Evolutionary conservation across 2,888 invertebrate species (phyloP), one percentile per base, ranked within the genome.

Genomic region (Coelinius sp.): DNA sequence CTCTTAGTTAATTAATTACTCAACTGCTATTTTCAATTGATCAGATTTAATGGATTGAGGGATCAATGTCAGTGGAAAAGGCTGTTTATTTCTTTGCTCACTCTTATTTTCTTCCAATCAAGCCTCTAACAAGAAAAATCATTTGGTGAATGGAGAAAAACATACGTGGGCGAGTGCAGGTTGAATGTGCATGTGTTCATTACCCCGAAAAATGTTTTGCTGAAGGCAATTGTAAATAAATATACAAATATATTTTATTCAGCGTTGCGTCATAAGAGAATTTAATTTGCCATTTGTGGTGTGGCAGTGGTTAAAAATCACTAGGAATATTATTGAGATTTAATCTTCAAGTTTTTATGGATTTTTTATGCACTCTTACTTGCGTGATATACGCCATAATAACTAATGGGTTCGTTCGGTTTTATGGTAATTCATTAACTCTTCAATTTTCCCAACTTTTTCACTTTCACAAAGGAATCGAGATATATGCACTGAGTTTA

Each of bases 131-230:
- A n/a, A 41, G n/a, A 5, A 41, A 41, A n/a, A n/a, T 41, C n/a
- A n/a, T 41, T 41, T 41, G 6, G 35, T 35, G 27, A 27, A 7
- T 27, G 27, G 10, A 35, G 8, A 8, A 35, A 35, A 35, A 35
- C 35, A 56, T 8, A 56, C 31, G 56, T 56, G 56, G 56, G 56
- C 56, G 56, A 56, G 17, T n/a, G n/a, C 56, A 56, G 56, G 56
- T 56, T 56, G 56, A 31, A 17, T 22, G 52, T 12, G 25, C 56
- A 56, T 56, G 56, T 56, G 56, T 56, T 56, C 56, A 56, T 56
- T 56, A 56, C 27, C 56, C 56, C 52, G 52, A 56, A 56, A 56
- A 14, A 27, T 56, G 17, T 31, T 56, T 56, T 56, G 14, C 14
- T 25, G 7, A 27, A 22, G 35, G 35, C 24, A 10, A 52, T 52